These are phyloP conservation scores for Drosophila quadrilineata DNA, from an alignment of 1,140 invertebrate genomes.

Conservation along the genomic window DNA sequence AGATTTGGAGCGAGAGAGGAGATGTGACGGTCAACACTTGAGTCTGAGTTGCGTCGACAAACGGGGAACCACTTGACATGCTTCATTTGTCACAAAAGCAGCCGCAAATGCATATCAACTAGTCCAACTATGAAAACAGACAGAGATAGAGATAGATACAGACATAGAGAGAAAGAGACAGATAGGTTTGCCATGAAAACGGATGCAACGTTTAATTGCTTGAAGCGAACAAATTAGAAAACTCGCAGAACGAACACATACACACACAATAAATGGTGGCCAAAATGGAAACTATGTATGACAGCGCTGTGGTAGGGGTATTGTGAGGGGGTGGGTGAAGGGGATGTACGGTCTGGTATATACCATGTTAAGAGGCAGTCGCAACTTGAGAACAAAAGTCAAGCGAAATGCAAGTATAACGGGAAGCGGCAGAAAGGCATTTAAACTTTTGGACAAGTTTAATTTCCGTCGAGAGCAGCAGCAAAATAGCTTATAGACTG, in stretches of 20 bases:
- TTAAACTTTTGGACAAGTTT: slow-evolving; percentile 77
- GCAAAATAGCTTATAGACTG: not conserved
- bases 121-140: not conserved
- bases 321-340: not conserved
- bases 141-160: not conserved
- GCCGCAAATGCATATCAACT: slow-evolving; percentile 3
- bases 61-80: slow-evolving; percentile 52
- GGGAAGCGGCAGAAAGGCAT: slow-evolving; percentile 71
- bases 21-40: not conserved
- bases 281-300: slow-evolving; percentile 25
- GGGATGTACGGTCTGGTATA: slow-evolving; percentile 1
- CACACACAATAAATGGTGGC: slow-evolving; percentile 24
- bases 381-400: slow-evolving; percentile 68
- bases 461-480: slow-evolving; percentile 65
- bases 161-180: not conserved
- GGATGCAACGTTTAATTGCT: slow-evolving; percentile 64
- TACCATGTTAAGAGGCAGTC: no score
- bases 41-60: slow-evolving; percentile 22
- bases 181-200: not conserved
- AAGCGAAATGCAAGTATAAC: slow-evolving; percentile 47
- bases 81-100: slow-evolving; percentile 46
- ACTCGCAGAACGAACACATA: slow-evolving; percentile 26
- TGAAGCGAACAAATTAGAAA: slow-evolving; percentile 56
- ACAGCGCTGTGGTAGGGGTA: not conserved
- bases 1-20: no score